These are phyloP conservation scores for Thalassoma bifasciatum DNA, from an alignment of 2,113 vertebrate genomes.

Conservation along the genomic window DNA sequence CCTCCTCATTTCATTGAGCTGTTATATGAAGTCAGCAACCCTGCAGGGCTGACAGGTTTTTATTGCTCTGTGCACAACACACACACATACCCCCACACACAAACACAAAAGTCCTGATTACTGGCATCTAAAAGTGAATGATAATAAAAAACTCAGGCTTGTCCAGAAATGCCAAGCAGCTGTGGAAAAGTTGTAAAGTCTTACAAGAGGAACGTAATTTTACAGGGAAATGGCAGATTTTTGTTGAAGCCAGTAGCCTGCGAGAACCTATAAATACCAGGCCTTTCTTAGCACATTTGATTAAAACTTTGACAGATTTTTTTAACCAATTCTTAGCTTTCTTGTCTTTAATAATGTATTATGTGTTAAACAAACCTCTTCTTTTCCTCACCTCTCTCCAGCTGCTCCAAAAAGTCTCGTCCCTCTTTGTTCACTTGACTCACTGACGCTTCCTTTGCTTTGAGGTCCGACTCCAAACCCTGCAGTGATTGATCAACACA, in stretches of 20 bases:
- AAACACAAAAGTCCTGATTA: slow-evolving; percentile 24
- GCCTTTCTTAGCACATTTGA: background rate
- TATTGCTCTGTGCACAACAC: slow-evolving; percentile 35
- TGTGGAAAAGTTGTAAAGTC: slow-evolving; percentile 47
- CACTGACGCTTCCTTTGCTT: slow-evolving; percentile 79
- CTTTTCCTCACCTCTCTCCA: slow-evolving; percentile 86
- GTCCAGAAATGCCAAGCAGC: slow-evolving; percentile 49
- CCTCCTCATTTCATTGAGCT: slow-evolving; percentile 41
- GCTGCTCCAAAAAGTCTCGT: slow-evolving; percentile 85
- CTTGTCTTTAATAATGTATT: background rate
- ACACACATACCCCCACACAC: slow-evolving; percentile 21
- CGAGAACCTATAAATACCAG: slow-evolving; percentile 6
- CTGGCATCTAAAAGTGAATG: slow-evolving; percentile 34
- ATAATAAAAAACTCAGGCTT: slow-evolving; percentile 22
- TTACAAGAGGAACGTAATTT: slow-evolving; percentile 27
- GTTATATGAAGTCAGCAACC: slow-evolving; percentile 51
- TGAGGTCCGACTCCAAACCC: slow-evolving; percentile 85
- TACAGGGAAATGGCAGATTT: slow-evolving; percentile 38
- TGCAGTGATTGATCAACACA: slow-evolving; percentile 68
- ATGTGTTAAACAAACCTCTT: background rate
- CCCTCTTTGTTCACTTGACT: slow-evolving; percentile 83
- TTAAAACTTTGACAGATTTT: background rate
- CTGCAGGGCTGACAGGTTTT: slow-evolving; percentile 46
- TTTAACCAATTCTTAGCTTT: background rate
- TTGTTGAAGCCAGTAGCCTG: background rate